Base-by-base conservation (phyloP, 2,113 vertebrate genomes). In the Carettochelys insculpta region DNA sequence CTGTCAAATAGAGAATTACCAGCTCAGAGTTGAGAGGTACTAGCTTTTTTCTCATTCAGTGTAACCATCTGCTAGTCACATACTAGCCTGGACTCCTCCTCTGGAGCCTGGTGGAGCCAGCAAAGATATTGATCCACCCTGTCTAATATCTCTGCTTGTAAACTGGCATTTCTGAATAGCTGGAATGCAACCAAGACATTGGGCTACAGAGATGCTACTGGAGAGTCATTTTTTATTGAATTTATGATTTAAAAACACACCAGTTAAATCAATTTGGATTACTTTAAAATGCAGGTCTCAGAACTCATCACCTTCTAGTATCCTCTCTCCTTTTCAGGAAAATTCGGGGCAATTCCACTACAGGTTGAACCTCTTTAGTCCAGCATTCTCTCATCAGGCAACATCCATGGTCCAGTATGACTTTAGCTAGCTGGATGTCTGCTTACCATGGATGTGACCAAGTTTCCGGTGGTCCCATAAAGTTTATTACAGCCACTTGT, bases 271-370 rank as follows among this genome's bases (percentile, higher is more conserved):
- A 2, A 92, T 86, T 80, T 83, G 84, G 83, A 82, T 95, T 90
- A 82, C 90, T 85, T 29, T 75, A 86, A 87, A 95, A 95, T 83
- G 85, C 82, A 41, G 51, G 83, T 89, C 92, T 83, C 51, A 80
- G 83, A 51, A 77, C 58, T 91, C 83, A 87, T 78, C 68, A 29
- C 71, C 85, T 94, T 87, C 52, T 87, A 29, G 91, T 56, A 85
- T 6, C 3, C 11, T 80, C 52, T 41, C 87, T 92, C 48, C 81
- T 90, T 89, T 90, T 79, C 65, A 80, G 90, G 76, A 56, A 61
- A 82, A 88, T 92, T 94, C 73, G 79, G 77, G 83, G 90, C 54
- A 85, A 48, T 13, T 78, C 56, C 85, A 79, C 76, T 78, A n/a
- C n/a, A n/a, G n/a, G n/a, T n/a, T n/a, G n/a, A n/a, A n/a, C n/a